These are phyloP conservation scores for Drosophila tsacasi DNA, from an alignment of 1,140 invertebrate species.

Conservation along the genomic window DNA sequence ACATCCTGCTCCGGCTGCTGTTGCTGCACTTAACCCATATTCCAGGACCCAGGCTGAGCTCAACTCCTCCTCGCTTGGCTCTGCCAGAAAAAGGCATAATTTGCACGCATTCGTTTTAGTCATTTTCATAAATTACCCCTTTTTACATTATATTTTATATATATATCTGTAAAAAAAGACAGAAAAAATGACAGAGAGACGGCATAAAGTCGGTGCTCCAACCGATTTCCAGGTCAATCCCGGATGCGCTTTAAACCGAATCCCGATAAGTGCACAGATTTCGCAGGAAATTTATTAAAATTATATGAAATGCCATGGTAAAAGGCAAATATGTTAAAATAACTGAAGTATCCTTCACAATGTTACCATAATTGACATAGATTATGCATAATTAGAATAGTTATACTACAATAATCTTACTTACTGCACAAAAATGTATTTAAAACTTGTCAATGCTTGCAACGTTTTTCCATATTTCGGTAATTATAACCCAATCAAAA, in stretches of 20 bases:
- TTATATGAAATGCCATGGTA: neutral
- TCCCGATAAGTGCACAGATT: slow-evolving; percentile 65
- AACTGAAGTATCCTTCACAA: neutral
- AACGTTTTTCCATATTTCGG: neutral
- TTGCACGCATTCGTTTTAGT: slow-evolving; percentile 81
- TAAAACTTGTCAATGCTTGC: neutral
- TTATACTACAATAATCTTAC: neutral
- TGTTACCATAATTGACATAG: slow-evolving; percentile 6
- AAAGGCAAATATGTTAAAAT: neutral
- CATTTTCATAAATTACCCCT: slow-evolving; percentile 80
- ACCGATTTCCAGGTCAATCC: slow-evolving; percentile 34
- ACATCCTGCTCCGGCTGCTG: slow-evolving; percentile 48
- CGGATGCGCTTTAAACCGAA: slow-evolving; percentile 59
- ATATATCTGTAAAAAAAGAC: neutral
- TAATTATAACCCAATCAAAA: slow-evolving; percentile 9
- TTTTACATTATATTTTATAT: slow-evolving; percentile 12
- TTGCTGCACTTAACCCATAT: slow-evolving; percentile 78
- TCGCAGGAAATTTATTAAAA: slow-evolving; percentile 31
- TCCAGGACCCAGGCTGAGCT: slow-evolving; percentile 15
- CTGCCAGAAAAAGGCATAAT: slow-evolving; percentile 64
- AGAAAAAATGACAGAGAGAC: neutral
- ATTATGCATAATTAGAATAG: slow-evolving; percentile 5
- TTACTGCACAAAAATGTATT: neutral
- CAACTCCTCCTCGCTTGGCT: slow-evolving; percentile 1
- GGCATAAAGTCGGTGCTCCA: slow-evolving; percentile 10